Percentiles rank a stretch among this genome's conserved stretches.
phyloP scores from a whole-genome alignment of 2,113 vertebrate species.

The Dasyprocta punctata region DNA sequence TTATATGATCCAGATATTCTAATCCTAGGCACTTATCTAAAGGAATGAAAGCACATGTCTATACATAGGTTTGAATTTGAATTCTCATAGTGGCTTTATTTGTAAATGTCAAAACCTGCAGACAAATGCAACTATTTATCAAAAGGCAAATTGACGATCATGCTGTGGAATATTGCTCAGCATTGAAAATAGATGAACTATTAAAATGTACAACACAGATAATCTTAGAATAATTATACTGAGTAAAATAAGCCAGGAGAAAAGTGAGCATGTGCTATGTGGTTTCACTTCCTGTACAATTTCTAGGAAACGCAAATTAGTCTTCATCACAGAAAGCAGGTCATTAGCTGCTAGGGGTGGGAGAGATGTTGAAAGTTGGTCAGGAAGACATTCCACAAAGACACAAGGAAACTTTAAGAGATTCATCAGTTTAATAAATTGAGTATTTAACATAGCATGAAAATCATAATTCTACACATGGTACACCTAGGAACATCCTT shows the following conservation, averaged over 20 bases:
- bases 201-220: background rate
- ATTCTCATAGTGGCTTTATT: background rate
- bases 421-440: background rate
- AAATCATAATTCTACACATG: background rate
- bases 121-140: background rate
- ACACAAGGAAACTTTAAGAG: background rate
- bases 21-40: background rate
- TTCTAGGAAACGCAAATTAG: background rate
- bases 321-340: background rate
- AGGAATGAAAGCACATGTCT: background rate
- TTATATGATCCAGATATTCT: background rate
- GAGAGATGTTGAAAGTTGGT: background rate
- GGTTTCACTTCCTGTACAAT: background rate
- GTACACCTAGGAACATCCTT: background rate
- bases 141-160: background rate
- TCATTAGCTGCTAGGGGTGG: background rate
- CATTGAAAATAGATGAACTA: background rate
- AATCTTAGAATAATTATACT: background rate
- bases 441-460: background rate
- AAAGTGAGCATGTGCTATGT: background rate
- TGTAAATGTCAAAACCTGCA: background rate
- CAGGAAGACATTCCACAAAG: background rate
- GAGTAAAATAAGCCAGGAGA: background rate
- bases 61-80: background rate
- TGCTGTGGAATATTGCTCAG: background rate